Evolutionary conservation across 2,113 vertebrate genomes (phyloP).

Genomic region (Peucedramus taeniatus): DNA sequence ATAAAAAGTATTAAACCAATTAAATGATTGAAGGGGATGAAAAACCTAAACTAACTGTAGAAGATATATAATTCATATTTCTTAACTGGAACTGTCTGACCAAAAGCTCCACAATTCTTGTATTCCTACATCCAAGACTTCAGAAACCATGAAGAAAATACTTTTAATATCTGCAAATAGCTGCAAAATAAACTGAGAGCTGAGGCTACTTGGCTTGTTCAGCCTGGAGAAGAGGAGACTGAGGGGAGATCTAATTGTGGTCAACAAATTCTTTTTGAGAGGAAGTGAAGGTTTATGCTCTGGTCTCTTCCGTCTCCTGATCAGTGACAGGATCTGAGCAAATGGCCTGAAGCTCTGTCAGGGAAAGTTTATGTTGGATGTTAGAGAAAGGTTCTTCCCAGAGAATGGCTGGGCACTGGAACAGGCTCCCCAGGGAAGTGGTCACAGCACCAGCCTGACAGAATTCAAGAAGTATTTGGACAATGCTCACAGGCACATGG

Average conservation of each 20-base stretch:
- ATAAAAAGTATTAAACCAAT: neutral
- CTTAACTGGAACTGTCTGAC: neutral
- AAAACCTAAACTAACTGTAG: neutral
- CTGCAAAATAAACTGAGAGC: neutral
- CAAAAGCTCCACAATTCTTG: neutral
- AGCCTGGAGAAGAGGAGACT: neutral
- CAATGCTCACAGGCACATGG: no score
- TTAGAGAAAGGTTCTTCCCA: neutral
- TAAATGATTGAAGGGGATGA: neutral
- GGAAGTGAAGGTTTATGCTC: neutral
- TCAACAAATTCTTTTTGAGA: neutral
- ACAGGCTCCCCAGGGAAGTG: neutral
- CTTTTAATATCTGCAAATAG: neutral
- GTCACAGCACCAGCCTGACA: neutral
- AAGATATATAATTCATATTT: neutral
- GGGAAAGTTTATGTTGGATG: neutral
- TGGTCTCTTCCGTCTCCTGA: neutral
- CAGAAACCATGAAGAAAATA: neutral
- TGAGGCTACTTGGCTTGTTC: neutral
- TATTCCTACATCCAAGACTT: neutral
- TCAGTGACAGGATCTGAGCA: accelerated
- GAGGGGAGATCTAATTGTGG: neutral
- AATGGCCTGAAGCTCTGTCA: neutral
- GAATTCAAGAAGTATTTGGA: neutral
- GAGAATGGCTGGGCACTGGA: accelerated